A percentile compares a stretch with the other conserved stretches of the same genome.
Evolutionary conservation across 1,140 invertebrate species (phyloP).

Genomic region (Sminthurides bifidus): DNA sequence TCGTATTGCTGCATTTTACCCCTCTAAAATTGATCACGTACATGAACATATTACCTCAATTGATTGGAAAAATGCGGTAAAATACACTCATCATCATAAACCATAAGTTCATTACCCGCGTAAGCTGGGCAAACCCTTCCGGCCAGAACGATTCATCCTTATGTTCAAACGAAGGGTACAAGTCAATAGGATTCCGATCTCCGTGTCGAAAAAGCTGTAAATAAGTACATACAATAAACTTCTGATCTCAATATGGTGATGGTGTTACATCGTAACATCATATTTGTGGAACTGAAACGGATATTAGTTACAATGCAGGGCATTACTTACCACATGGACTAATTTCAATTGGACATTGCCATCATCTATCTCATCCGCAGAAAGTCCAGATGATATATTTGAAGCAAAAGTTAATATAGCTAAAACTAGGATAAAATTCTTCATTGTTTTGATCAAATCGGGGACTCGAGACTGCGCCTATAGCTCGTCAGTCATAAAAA

Average conservation of each 20-base stretch:
- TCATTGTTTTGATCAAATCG: too few species aligned
- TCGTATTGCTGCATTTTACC: conserved; percentile 65
- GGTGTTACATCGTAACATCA: neutral
- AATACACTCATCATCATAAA: neutral
- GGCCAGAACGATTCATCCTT: conserved; percentile 51
- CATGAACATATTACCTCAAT: neutral
- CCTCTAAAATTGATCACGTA: conserved; percentile 2
- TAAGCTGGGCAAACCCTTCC: conserved; percentile 43
- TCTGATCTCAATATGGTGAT: neutral
- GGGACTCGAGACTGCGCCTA: too few species aligned
- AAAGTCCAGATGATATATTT: too few species aligned
- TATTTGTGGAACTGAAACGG: neutral
- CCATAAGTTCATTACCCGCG: neutral
- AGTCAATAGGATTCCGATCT: conserved; percentile 46
- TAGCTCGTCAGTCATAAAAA: too few species aligned
- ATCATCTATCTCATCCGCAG: neutral
- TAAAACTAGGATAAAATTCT: too few species aligned
- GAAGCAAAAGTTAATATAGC: too few species aligned
- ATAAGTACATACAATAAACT: neutral
- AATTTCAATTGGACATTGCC: conserved; percentile 1
- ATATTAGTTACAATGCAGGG: neutral
- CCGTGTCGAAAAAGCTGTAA: conserved; percentile 22
- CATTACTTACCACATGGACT: conserved; percentile 24
- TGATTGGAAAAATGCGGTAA: neutral
- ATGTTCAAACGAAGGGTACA: conserved; percentile 58